Evolutionary conservation across 2,797 vertebrate genomes (phyloP), one percentile per base, ranked within the genome.

Genomic region (Coilia nasus): DNA sequence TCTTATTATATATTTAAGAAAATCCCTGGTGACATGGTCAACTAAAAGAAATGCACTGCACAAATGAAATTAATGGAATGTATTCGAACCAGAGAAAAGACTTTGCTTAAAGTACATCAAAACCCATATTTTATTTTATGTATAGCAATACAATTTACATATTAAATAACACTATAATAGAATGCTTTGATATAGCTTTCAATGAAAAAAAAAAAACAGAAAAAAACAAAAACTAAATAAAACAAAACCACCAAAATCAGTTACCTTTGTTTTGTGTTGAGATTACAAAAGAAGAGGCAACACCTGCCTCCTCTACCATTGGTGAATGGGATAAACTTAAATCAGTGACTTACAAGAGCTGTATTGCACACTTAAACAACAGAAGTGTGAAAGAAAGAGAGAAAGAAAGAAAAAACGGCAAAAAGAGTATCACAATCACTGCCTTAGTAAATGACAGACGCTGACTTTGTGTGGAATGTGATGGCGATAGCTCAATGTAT

Each of bases 81-180:
- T 41, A 9, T 44, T 41, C 15, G 0, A 41, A 78, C 31, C 6
- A 35, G 31, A 78, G 71, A 44, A 10, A 35, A 78, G 71, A 78
- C 31, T 78, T 78, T 91, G 86, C 94, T 87, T 93, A 95, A 95
- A 94, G 95, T 97, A 97, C 97, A 97, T 97, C 96, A 98, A 98
- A 98, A 98, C 96, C 95, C 96, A 98, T 97, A 97, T 96, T 98
- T 98, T 99, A 98, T 97, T 98, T 97, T 96, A 97, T 97, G 97
- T 97, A 97, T 98, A 97, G 97, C 97, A 98, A 98, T 98, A 98
- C 97, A 97, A 97, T 98, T 97, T 97, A 98, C 97, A 97, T 98
- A 97, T 98, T 97, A 98, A 98, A 98, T 98, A 98, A 98, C 97
- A 98, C 96, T 97, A 97, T 97, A 95, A 96, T 98, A 97, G 96